Base-by-base conservation (phyloP, 2,797 vertebrate genomes). In the Ctenopoma multispine region DNA sequence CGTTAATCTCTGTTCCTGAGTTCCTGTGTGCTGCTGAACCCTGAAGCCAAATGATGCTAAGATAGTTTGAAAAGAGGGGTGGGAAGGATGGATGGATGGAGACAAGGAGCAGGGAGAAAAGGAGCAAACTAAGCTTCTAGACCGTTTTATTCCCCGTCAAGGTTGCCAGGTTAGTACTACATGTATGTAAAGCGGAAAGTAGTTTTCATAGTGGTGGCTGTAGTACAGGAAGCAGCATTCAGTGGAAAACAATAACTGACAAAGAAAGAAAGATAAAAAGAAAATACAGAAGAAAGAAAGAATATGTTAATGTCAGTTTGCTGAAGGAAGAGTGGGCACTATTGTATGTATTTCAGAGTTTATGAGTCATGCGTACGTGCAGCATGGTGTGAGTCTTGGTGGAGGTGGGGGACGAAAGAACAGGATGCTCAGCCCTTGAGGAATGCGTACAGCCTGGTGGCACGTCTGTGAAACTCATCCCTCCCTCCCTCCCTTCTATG, bases 401-500 rank as follows among this genome's bases (percentile, higher is more conserved):
- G 81, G 85, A 93, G 92, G 92, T 91, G 29, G 92, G 92, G 85
- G 91, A 91, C 77, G 55, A 86, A 81, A 84, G 90, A 92, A 94
- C 93, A 94, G 93, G 93, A 95, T 94, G 92, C 93, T 89, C 87
- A 87, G 87, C 92, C 92, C 90, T 84, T 84, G 79, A 93, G 90
- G 94, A 94, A 95, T 95, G 91, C 73, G 76, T 84, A 75, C 77
- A 81, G 85, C 84, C 83, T 79, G 72, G 82, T 84, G 82, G 88
- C 89, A 88, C 81, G 86, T 86, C 91, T 87, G 85, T 56, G 79
- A 86, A 88, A 89, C 62, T 80, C 90, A 90, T 89, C 86, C 82
- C 82, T 77, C 79, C 80, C 82, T 77, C 79, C 80, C 20, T 46
- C n/a, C 24, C 54, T 21, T 38, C 46, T n/a, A 43, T 67, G 49